Percentiles rank a stretch among this genome's conserved stretches.
phyloP scores from a whole-genome alignment of 2,113 vertebrate species.

The Aythya baeri region DNA sequence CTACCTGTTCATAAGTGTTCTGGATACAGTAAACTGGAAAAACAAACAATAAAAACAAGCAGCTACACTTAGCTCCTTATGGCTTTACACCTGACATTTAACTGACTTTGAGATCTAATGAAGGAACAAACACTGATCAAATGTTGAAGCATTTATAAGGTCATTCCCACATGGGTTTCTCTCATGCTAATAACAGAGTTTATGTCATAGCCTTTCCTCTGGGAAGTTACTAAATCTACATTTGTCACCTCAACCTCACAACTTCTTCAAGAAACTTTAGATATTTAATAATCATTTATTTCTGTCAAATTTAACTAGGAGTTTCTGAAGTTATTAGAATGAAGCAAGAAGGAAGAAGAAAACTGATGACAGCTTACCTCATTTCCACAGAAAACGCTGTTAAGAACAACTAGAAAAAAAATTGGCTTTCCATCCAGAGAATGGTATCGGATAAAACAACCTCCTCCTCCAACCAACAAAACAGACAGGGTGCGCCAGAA shows the following conservation, averaged over 20 bases:
- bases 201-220: neutral
- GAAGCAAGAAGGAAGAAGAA: neutral
- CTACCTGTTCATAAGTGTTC: neutral
- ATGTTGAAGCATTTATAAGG: conserved; percentile 31
- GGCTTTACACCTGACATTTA: conserved; percentile 23
- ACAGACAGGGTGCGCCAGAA: neutral
- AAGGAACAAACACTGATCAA: conserved; percentile 27
- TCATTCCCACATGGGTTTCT: conserved; percentile 2
- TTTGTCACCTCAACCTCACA: conserved; percentile 7
- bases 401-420: neutral
- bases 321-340: neutral
- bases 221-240: neutral
- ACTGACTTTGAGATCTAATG: conserved; percentile 23
- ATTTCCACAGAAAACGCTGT: neutral
- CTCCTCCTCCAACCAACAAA: neutral
- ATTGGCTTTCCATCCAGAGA: neutral
- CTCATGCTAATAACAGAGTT: neutral
- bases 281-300: neutral
- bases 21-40: neutral
- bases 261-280: neutral
- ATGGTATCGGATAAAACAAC: neutral
- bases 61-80: neutral
- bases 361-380: neutral
- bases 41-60: neutral
- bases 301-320: neutral